Evolutionary conservation across 2,888 invertebrate species (phyloP).

Genomic region (Apodemia mormo): DNA sequence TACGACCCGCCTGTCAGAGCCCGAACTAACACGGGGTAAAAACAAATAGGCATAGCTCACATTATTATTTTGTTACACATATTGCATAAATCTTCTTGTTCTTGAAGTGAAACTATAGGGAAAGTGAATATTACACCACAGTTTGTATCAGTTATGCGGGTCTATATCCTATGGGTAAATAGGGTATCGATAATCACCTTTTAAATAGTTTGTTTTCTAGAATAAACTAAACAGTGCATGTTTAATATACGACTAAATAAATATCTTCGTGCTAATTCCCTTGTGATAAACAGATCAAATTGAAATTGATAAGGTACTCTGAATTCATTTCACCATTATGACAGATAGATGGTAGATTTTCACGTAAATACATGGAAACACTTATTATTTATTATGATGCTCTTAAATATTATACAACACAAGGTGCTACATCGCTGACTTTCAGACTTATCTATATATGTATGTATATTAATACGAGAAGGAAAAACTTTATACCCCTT

Average conservation of each 20-base stretch:
- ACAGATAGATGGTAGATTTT: no score
- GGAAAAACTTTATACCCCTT: no score
- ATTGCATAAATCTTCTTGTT: not conserved
- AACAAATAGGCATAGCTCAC: not conserved
- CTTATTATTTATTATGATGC: no score
- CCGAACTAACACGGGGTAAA: not conserved
- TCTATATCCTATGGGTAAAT: not conserved
- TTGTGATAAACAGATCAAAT: no score
- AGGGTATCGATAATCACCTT: not conserved
- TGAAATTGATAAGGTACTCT: no score
- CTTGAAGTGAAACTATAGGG: not conserved
- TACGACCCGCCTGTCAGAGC: not conserved
- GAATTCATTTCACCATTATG: no score
- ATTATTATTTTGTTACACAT: not conserved
- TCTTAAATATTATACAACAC: no score
- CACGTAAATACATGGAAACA: no score
- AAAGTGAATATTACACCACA: constrained; percentile 2
- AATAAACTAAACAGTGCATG: not conserved
- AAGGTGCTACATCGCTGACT: no score
- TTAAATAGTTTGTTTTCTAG: not conserved
- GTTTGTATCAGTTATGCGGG: constrained; percentile 3
- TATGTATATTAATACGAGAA: no score
- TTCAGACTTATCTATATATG: no score
- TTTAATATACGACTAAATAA: not conserved
- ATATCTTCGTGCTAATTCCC: no score